Evolutionary conservation across 30 jellyfish, hydroid and myxozoan species (phyloP), one percentile per base, ranked within the genome.

Genomic region (Nemopilema nomurai): DNA sequence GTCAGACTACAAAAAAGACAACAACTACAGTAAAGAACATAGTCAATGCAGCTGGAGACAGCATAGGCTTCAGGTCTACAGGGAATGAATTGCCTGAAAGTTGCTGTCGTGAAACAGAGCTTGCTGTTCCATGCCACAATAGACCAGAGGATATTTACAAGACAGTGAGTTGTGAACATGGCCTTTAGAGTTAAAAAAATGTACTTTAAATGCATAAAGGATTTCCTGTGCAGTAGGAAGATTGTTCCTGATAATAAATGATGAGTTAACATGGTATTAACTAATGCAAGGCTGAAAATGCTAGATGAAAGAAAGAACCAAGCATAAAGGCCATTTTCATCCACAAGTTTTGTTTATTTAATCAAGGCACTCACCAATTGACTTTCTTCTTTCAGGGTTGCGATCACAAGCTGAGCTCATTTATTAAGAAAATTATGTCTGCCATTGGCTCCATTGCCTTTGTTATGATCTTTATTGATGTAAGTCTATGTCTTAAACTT

Each of bases 21-120:
- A 75, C 27, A 68, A 80, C 81, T 22, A 52, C 28, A 8, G 7
- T 24, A 67, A 19, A 67, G 23, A 66, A 51, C 21, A 33, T 72
- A 20, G 80, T 70, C 0, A 49, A 25, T 64, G 86, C 86, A 18
- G 88, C 70, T 28, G 77, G 66, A 20, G 69, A 69, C 62, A 51
- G n/a, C 28, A 18, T 23, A 3, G n/a, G 0, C 28, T 32, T 6
- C 25, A 31, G 6, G 64, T 22, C 77, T 18, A 21, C 16, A 72
- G 76, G 28, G 23, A 33, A 66, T 31, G 87, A 74, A 18, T 52
- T 84, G 73, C 93, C 93, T 24, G 83, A 84, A 49, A 84, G 75
- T 8, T 84, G 93, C 57, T 84, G 93, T 71, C 66, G 32, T 62
- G 73, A 84, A 1, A 28, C 74, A 21, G 28, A 67, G 18, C 25